Evolutionary conservation across 2,113 vertebrate species (phyloP), one percentile per base, ranked within the genome.

Genomic region (Sinosuthora webbiana): DNA sequence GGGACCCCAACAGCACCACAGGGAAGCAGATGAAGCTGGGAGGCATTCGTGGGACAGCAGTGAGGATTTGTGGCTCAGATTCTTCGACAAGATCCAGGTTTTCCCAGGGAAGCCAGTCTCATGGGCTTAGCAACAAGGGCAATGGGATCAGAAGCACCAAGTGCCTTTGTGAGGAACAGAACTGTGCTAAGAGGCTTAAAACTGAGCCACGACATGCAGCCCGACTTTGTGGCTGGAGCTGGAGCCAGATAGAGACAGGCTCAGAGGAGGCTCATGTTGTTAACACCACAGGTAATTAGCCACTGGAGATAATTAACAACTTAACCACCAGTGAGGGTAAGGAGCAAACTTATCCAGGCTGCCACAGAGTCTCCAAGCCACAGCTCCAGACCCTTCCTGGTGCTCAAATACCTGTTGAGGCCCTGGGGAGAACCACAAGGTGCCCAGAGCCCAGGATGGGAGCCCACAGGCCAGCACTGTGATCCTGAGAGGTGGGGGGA

Each of bases 211-310:
- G 4, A 49, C 71, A 83, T 10, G 22, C 53, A 68, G 57, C 47
- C 47, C 0, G 11, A 93, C 65, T 93, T 68, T 73, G 67, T 44
- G 85, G 60, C 82, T 82, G 49, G 67, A 92, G 63, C 53, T 62
- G 59, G 60, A 76, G 67, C 57, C 79, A 87, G 88, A 75, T 4
- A 88, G 65, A 93, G 70, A 64, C 83, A 69, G 71, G 73, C 73
- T 95, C 68, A 57, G 87, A 89, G 45, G 56, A 86, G 87, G 75
- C 71, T 91, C 90, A 35, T 22, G 47, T 55, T 87, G 91, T 94
- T 90, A 94, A 76, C 57, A 93, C 74, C 85, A 65, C 83, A 91
- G 88, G 90, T 93, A 95, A 97, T 97, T 93, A 93, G 79, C 63
- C 87, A 73, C 82, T 39, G 45, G 55, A 39, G 89, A 89, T 96